These are phyloP conservation scores for Parasteatoda lunata DNA, from an alignment of 2,888 invertebrate species.

Conservation along the genomic window DNA sequence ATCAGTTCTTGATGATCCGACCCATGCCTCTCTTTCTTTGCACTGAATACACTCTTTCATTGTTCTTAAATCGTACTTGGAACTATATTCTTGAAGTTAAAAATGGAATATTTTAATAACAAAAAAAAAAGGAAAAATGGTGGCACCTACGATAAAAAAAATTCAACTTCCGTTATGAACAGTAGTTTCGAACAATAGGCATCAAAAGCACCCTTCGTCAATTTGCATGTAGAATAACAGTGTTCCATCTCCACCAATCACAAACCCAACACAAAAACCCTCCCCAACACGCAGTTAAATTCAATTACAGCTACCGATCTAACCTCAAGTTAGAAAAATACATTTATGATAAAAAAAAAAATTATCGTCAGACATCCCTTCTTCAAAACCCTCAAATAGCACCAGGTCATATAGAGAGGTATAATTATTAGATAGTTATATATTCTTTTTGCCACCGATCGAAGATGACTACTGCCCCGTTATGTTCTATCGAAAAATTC, in stretches of 20 bases:
- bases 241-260: slow-evolving; percentile 38
- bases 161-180: slow-evolving; percentile 49
- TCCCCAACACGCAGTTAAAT: slow-evolving; percentile 46
- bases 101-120: too few relatives aligned
- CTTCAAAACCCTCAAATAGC: slow-evolving; percentile 35
- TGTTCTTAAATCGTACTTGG: too few relatives aligned
- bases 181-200: slow-evolving; percentile 47
- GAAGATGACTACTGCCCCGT: slow-evolving; percentile 34
- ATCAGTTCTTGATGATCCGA: too few relatives aligned
- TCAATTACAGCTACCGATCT: slow-evolving; percentile 56
- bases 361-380: slow-evolving; percentile 22
- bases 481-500: slow-evolving; percentile 34
- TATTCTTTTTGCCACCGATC: slow-evolving; percentile 13
- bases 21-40: too few relatives aligned
- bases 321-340: slow-evolving; percentile 51
- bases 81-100: too few relatives aligned
- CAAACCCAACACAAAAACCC: neutral
- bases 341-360: slow-evolving; percentile 31
- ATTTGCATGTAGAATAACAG: slow-evolving; percentile 65
- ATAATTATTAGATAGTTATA: slow-evolving; percentile 62
- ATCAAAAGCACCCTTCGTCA: slow-evolving; percentile 35
- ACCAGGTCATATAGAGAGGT: slow-evolving; percentile 47
- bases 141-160: slow-evolving; percentile 5
- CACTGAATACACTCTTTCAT: too few relatives aligned
- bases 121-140: slow-evolving; percentile 12